A percentile compares a stretch with the other conserved stretches of the same genome.
These are phyloP conservation scores for Doryteuthis pealeii DNA, from an alignment of 1,140 invertebrate species.

Conservation along the genomic window DNA sequence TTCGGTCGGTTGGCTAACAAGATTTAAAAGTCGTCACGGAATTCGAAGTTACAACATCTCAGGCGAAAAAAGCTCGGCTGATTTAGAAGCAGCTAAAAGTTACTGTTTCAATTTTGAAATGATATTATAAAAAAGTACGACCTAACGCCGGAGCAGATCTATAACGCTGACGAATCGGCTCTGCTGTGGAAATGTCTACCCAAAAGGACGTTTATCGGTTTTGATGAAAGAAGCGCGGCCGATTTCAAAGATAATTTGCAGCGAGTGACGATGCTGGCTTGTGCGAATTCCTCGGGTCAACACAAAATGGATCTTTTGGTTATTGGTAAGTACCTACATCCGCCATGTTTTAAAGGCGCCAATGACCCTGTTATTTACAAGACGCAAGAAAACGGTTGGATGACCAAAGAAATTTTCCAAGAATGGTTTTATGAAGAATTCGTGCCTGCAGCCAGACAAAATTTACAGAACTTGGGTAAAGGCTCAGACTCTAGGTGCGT, in stretches of 20 bases:
- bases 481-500: neutral
- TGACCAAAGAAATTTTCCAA: neutral
- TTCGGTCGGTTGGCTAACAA: neutral
- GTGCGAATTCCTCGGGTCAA: neutral
- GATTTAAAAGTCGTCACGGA: neutral
- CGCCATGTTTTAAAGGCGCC: neutral
- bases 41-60: neutral
- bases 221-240: neutral
- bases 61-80: neutral
- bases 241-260: neutral
- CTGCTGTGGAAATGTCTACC: conserved; percentile 4
- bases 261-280: neutral
- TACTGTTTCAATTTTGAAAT: neutral
- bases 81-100: neutral
- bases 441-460: neutral
- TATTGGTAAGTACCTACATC: neutral
- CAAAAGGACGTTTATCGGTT: neutral
- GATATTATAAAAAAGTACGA: neutral
- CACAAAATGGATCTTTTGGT: neutral
- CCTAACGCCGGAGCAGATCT: neutral
- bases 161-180: neutral
- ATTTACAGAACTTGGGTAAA: neutral
- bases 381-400: neutral
- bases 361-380: conserved; percentile 1
- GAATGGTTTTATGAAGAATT: neutral